Evolutionary conservation across 2,797 vertebrate genomes (phyloP).

Genomic region (Ceryle rudis): DNA sequence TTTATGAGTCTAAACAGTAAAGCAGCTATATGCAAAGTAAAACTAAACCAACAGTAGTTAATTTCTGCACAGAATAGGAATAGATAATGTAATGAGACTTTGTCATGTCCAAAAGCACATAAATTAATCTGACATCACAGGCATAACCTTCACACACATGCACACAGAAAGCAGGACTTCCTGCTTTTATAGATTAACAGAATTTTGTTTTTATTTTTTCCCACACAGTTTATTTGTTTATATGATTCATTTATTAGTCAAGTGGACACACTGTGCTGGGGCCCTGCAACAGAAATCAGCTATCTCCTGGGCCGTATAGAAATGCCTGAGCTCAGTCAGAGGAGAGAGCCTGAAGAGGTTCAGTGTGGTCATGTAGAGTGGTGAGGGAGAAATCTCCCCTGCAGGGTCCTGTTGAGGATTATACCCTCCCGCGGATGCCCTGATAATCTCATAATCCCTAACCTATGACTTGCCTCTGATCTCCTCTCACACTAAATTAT

Average conservation of each 20-base stretch:
- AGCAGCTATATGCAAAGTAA: not conserved
- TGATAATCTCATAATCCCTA: conserved; percentile 46
- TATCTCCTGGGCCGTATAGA: not conserved
- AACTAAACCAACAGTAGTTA: not conserved
- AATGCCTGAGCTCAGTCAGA: not conserved
- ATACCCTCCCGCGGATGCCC: not conserved
- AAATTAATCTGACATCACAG: not conserved
- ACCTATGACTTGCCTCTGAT: conserved; percentile 50
- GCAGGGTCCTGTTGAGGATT: not conserved
- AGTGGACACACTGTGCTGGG: accelerated
- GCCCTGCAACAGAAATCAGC: not conserved
- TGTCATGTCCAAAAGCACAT: not conserved
- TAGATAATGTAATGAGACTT: not conserved
- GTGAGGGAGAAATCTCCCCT: not conserved
- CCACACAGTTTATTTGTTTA: not conserved
- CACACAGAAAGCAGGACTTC: not conserved
- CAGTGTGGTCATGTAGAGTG: not conserved
- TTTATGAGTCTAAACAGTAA: not conserved
- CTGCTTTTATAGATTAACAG: not conserved
- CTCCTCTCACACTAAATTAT: conserved; percentile 47
- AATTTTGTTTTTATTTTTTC: not conserved
- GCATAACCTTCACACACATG: not conserved
- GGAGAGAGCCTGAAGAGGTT: not conserved
- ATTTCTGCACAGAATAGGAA: not conserved
- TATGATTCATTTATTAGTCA: not conserved